Evolutionary conservation across 30 jellyfish, hydroid and myxozoan genomes (phyloP), one percentile per base, ranked within the genome.

Genomic region (Mastigias papua): DNA sequence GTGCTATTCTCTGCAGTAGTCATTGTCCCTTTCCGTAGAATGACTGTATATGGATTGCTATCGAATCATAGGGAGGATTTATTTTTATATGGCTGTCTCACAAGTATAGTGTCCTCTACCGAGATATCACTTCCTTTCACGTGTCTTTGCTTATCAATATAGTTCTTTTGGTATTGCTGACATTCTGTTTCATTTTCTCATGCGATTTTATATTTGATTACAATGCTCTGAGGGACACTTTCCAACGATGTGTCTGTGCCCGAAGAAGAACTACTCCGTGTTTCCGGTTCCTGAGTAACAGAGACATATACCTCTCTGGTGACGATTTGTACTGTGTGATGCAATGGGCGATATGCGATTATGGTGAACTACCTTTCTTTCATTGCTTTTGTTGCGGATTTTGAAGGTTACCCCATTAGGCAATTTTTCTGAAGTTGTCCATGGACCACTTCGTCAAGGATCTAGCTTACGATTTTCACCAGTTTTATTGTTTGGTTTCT

Each of bases 151-250:
- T 49, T 82, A 0, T 57, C 66, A 25, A 84, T 57, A 26, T 57
- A 3, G 35, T 10, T 0, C 29, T 82, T 82, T 66, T 82, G 92
- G 31, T 82, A 82, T 69, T 33, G 22, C 86, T 80, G 91, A 65
- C 22, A 28, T 46, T 66, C 3, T 48, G 6, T 21, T 67, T 82
- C 87, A 67, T 82, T 82, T n/a, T 82, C 85, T 16, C 85, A n/a
- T 29, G 92, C 61, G 72, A 48, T 32, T 49, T 82, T 67, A 72
- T 82, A 86, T 76, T 69, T 82, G 65, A 35, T 82, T 26, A 65
- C 73, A 50, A 82, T 19, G 22, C 76, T 19, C 49, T 69, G 65
- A 0, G 21, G 92, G 84, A 75, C 66, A 54, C 57, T 82, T 65
- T 29, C 92, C 92, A 17, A 75, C 65, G 21, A 82, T 66, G 0